A percentile compares a stretch with the other conserved stretches of the same genome.
phyloP scores from a whole-genome alignment of 2,888 invertebrate genomes.

The Iselma pallidipennis region DNA sequence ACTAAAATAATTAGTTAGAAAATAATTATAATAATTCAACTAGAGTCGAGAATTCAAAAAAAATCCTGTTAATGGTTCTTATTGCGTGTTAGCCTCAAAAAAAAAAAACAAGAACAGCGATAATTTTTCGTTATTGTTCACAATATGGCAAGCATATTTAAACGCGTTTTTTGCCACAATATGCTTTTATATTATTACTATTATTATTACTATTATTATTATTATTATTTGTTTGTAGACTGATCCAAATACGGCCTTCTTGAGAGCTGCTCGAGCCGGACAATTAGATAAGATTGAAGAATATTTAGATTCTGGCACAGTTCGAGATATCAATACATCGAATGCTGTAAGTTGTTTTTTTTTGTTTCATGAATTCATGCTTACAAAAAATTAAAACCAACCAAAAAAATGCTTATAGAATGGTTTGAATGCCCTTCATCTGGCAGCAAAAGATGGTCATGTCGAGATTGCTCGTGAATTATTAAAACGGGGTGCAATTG shows the following conservation, averaged over 20 bases:
- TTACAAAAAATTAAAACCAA: too few relatives aligned
- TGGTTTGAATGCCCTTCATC: constrained; percentile 96
- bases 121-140: constrained; percentile 15
- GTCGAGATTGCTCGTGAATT: constrained; percentile 93
- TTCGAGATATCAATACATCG: constrained; percentile 95
- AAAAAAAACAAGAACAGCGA: too few relatives aligned
- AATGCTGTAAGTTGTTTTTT: constrained; percentile 79
- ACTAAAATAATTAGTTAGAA: not conserved
- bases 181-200: constrained; percentile 11
- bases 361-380: too few relatives aligned
- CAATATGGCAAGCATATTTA: constrained; percentile 18
- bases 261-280: constrained; percentile 96
- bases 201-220: too few relatives aligned
- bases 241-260: constrained; percentile 95
- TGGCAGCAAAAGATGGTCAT: constrained; percentile 98
- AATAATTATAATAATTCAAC: not conserved
- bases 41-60: not conserved
- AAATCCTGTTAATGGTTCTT: too few relatives aligned
- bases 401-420: too few relatives aligned
- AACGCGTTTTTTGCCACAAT: not conserved
- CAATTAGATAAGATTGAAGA: constrained; percentile 95
- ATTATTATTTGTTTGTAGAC: constrained; percentile 64
- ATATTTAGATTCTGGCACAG: constrained; percentile 81
- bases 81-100: not conserved
- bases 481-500: constrained; percentile 89